phyloP scores from a whole-genome alignment of 2,797 vertebrate species.

The Sebastiscus tertius region DNA sequence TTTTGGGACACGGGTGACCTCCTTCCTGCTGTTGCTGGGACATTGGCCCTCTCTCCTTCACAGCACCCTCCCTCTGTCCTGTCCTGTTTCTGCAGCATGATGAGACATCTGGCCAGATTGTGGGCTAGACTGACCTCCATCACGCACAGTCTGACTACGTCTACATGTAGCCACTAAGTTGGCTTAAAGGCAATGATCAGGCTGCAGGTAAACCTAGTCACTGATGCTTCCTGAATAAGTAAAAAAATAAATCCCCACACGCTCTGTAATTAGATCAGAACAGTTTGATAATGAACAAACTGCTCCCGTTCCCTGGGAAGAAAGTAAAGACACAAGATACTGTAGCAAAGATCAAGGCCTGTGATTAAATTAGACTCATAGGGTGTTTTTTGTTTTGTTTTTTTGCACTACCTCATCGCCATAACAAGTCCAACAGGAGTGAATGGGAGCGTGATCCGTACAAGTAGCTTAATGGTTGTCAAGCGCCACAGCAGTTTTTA shows the following conservation, averaged over 20 bases:
- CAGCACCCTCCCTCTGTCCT: neutral
- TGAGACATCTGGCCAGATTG: slow-evolving; percentile 13
- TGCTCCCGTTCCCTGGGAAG: slow-evolving; percentile 23
- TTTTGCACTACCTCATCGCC: slow-evolving; percentile 74
- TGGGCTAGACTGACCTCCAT: neutral
- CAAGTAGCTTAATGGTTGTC: slow-evolving; percentile 16
- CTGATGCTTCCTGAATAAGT: neutral
- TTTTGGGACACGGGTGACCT: slow-evolving; percentile 24
- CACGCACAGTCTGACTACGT: neutral
- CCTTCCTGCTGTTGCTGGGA: slow-evolving; percentile 37
- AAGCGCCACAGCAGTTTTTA: slow-evolving; percentile 44
- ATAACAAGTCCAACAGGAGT: slow-evolving; percentile 41
- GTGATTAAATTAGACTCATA: slow-evolving; percentile 58
- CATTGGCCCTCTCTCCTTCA: slow-evolving; percentile 10
- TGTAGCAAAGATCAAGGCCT: slow-evolving; percentile 78
- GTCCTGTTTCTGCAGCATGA: slow-evolving; percentile 34
- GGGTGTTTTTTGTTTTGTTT: slow-evolving; percentile 27
- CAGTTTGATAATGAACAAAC: slow-evolving; percentile 39
- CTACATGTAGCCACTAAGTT: slow-evolving; percentile 9
- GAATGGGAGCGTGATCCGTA: slow-evolving; percentile 33
- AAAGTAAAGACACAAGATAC: slow-evolving; percentile 68
- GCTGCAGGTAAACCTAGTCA: slow-evolving; percentile 27
- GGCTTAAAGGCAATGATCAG: neutral
- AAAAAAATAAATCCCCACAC: neutral
- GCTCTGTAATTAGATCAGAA: slow-evolving; percentile 15